Base-by-base conservation (phyloP, 2,113 vertebrate species). In the Xiphias gladius region DNA sequence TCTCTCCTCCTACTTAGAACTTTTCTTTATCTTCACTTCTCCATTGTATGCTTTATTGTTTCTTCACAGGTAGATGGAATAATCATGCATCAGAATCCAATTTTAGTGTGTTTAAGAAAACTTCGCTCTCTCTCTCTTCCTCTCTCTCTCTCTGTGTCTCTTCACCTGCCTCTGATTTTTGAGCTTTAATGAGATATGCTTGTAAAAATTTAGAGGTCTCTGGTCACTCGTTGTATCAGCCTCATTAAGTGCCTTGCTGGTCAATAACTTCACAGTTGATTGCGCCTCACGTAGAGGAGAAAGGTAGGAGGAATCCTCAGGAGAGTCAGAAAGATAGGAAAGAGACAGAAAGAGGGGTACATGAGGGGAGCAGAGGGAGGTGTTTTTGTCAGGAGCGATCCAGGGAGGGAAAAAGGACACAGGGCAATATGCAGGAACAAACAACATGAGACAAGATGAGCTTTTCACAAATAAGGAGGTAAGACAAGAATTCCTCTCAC, bases 161-260 rank as follows among this genome's bases (percentile, higher is more conserved):
- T 37, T 52, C 66, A 46, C 11, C 28, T n/a, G 26, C 77, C 57
- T 73, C 64, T 43, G 13, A 48, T 43, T 76, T 72, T 80, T 3
- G 6, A 85, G 76, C 63, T 73, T 75, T 81, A 90, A 86, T 88
- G 83, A 89, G 79, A 77, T 61, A 70, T 61, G 67, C 84, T 73
- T 89, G 80, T 90, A 88, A 82, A 87, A 90, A 89, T 83, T 86
- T 83, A 84, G 70, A 77, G 73, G 83, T 88, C 89, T 82, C 83
- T 61, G 84, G 84, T 77, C 87, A 85, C 79, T 91, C 54, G 28
- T 89, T 91, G 74, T 86, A 75, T 76, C 84, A 66, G 86, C 80
- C 91, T 94, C 90, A 92, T 94, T 94, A 93, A 89, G 64, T 35
- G n/a, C 65, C 61, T 64, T 62, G 63, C 80, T 82, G 77, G 77